Conservation (phyloP, 2,797 vertebrate species). For the Pelobates cultripes region DNA sequence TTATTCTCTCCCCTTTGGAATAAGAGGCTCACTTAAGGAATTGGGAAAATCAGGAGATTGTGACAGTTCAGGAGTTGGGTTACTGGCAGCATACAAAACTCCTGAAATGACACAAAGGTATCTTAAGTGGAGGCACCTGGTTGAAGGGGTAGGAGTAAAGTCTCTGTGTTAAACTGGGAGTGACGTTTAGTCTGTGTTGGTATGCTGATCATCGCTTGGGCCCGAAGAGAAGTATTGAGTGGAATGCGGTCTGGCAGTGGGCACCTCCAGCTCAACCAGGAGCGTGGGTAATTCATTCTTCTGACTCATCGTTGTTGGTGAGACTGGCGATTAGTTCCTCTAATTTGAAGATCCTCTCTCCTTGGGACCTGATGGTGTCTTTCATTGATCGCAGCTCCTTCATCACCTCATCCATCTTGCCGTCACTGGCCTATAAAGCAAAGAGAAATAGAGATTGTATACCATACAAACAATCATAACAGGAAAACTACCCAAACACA, state of each 20-base stretch:
- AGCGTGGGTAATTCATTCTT: slow-evolving; percentile 63
- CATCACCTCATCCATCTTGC: slow-evolving; percentile 94
- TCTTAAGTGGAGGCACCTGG: slow-evolving; percentile 40
- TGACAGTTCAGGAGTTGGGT: slow-evolving; percentile 39
- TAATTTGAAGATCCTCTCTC: slow-evolving; percentile 92
- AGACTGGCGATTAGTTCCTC: slow-evolving; percentile 95
- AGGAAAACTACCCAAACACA: no score
- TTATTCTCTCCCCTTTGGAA: slow-evolving; percentile 59
- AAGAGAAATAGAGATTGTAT: no score
- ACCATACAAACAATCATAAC: no score
- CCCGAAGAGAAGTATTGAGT: slow-evolving; percentile 63
- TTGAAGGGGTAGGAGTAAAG: slow-evolving; percentile 32
- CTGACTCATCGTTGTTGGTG: slow-evolving; percentile 75
- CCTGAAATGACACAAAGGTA: slow-evolving; percentile 44
- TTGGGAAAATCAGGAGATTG: slow-evolving; percentile 18
- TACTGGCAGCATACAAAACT: slow-evolving; percentile 35
- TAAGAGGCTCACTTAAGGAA: slow-evolving; percentile 50
- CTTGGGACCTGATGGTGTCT: slow-evolving; percentile 92
- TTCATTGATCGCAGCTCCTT: slow-evolving; percentile 94
- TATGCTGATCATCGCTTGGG: slow-evolving; percentile 79
- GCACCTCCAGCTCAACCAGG: slow-evolving; percentile 68
- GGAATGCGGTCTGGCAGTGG: slow-evolving; percentile 79
- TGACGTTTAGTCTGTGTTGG: slow-evolving; percentile 74
- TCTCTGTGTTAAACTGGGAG: slow-evolving; percentile 43
- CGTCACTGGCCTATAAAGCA: slow-evolving; percentile 83